Conservation (phyloP, 2,797 vertebrate species). For the Eulemur rubriventer region DNA sequence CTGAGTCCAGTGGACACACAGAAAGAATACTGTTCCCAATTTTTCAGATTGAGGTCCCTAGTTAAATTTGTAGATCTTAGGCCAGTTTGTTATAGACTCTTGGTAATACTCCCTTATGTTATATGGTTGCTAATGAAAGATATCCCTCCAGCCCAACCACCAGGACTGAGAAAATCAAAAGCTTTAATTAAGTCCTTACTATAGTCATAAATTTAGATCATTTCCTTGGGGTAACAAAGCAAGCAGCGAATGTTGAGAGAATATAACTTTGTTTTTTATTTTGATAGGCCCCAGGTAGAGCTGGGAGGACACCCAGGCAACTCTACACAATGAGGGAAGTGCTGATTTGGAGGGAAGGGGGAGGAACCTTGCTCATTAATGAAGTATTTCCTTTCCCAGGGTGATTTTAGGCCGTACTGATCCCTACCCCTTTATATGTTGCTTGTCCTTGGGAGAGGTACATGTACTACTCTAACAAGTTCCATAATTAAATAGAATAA, state of each 20-base stretch:
- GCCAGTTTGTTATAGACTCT: background rate
- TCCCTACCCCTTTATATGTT: background rate
- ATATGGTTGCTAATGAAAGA: background rate
- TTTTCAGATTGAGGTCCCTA: background rate
- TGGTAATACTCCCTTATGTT: background rate
- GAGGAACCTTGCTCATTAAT: background rate
- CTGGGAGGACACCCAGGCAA: background rate
- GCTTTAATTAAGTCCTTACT: background rate
- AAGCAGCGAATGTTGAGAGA: background rate
- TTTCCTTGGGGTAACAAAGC: background rate
- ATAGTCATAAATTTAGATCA: background rate
- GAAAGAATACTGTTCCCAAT: background rate
- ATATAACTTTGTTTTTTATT: background rate
- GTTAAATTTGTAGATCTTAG: background rate
- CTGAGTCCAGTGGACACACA: background rate
- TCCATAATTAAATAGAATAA: background rate
- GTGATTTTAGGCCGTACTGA: background rate
- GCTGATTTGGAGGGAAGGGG: background rate
- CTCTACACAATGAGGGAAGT: background rate
- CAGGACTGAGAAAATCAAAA: background rate
- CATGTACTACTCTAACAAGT: background rate
- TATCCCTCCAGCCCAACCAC: too few relatives aligned
- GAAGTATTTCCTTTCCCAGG: background rate
- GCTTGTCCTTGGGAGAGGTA: background rate
- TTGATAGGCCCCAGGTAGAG: background rate